Conservation (phyloP, 2,888 invertebrate species). For the Girardia tigrina region DNA sequence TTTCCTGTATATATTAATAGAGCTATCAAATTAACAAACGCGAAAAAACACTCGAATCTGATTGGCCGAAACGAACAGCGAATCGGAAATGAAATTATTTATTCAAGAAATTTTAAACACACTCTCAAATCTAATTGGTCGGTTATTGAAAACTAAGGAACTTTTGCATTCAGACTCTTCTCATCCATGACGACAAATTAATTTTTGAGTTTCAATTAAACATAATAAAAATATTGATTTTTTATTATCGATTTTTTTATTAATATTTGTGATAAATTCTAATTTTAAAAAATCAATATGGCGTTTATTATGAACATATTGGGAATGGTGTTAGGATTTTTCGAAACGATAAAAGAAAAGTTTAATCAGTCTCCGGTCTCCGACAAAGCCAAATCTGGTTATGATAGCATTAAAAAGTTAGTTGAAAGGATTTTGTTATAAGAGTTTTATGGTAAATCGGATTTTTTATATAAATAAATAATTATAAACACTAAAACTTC, state of each 20-base stretch:
- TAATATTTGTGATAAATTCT: neutral
- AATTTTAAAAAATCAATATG: neutral
- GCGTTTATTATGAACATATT: neutral
- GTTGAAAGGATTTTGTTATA: neutral
- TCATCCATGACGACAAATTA: conserved; percentile 20
- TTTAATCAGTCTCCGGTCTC: conserved; percentile 11
- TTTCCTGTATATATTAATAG: neutral
- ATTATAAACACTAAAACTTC: too few species aligned
- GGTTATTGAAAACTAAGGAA: conserved; percentile 11
- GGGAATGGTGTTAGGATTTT: neutral
- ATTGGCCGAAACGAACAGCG: neutral
- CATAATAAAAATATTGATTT: conserved; percentile 23
- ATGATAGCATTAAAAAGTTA: conserved; percentile 12
- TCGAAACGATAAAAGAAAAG: neutral
- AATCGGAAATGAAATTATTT: conserved; percentile 23
- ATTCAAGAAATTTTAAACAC: conserved; percentile 2
- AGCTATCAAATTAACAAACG: conserved; percentile 14
- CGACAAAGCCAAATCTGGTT: neutral
- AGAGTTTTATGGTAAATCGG: too few species aligned
- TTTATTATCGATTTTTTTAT: neutral
- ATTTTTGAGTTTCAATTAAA: conserved; percentile 15
- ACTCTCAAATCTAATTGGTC: conserved; percentile 9
- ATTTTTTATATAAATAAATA: too few species aligned
- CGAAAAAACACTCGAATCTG: neutral
- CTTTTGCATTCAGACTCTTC: conserved; percentile 16